Base-by-base conservation (phyloP, 2,888 invertebrate genomes). In the Cristatella mucedo region DNA sequence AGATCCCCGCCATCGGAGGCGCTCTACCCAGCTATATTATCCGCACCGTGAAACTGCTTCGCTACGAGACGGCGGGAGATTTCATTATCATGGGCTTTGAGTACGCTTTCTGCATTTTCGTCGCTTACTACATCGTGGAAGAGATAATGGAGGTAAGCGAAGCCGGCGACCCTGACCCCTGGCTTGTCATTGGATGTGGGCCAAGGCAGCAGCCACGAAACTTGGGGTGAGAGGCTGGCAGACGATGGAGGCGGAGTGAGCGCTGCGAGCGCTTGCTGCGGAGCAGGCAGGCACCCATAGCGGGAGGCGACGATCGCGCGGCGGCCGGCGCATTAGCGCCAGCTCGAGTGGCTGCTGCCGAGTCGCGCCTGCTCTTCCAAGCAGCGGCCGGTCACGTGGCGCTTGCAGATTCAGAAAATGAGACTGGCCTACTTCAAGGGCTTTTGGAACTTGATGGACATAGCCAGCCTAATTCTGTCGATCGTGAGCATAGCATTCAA, bases 1-100 rank as follows among this genome's bases (percentile, higher is more conserved):
- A 78, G 61, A 68, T 76, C 45, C 74, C 76, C 1, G 71, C 76
- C 0, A 73, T 73, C 1, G 77, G 77, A 4, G 75, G 75, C 2
- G 64, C 76, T 19, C 51, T 75, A 15, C 66, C 76, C 0, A 70
- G 70, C 1, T 65, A 64, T 43, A 57, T 64, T 4, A 60, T 76
- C 44, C 65, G 68, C 22, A 67, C 73, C 1, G 60, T 74, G 0
- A 71, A 71, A 46, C 56, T 74, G 4, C 56, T 73, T 4, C 63
- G 63, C 4, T 69, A 73, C 45, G 59, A 67, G 26, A 59, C 61
- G 1, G 51, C 54, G 1, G 53, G 49, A 19, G 71, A 72, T 49
- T 64, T 65, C 46, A 43, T 68, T 5, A 51, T 71, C 24, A 47
- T 70, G 9, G 55, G 58, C 1, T 67, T 68, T 40, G 71, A 73